phyloP scores from a whole-genome alignment of 2,888 invertebrate genomes.

The Calephelis perditalis region DNA sequence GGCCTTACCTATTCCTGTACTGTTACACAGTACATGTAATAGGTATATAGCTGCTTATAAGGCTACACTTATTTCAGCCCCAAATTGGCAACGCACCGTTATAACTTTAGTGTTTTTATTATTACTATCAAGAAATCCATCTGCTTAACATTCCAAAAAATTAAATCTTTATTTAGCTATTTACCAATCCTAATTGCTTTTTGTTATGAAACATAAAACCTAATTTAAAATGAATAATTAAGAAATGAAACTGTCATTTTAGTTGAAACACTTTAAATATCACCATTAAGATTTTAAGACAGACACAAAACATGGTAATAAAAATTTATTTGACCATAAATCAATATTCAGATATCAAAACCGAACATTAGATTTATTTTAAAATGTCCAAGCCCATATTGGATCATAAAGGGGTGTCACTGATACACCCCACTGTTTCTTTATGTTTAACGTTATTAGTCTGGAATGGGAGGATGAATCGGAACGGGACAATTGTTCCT shows the following conservation, averaged over 20 bases:
- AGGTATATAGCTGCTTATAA: too few relatives aligned
- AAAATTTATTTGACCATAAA: constrained; percentile 31
- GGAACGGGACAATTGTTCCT: constrained; percentile 45
- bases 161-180: too few relatives aligned
- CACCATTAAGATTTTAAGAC: constrained; percentile 29
- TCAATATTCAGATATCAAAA: constrained; percentile 30
- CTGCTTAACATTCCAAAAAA: too few relatives aligned
- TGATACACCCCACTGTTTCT: constrained; percentile 70
- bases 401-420: constrained; percentile 64
- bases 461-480: constrained; percentile 61
- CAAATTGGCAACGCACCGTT: too few relatives aligned
- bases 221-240: neutral
- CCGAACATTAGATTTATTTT: constrained; percentile 38
- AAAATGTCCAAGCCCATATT: constrained; percentile 37
- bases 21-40: too few relatives aligned
- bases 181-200: too few relatives aligned
- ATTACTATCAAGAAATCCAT: too few relatives aligned
- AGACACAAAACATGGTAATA: constrained; percentile 28
- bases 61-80: too few relatives aligned
- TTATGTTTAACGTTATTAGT: constrained; percentile 69
- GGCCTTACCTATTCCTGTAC: too few relatives aligned
- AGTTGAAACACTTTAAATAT: constrained; percentile 25
- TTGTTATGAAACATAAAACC: neutral
- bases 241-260: constrained; percentile 16
- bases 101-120: too few relatives aligned